Evolutionary conservation across 2,888 invertebrate genomes (phyloP), one percentile per base, ranked within the genome.

Genomic region (Mimachlamys varia): DNA sequence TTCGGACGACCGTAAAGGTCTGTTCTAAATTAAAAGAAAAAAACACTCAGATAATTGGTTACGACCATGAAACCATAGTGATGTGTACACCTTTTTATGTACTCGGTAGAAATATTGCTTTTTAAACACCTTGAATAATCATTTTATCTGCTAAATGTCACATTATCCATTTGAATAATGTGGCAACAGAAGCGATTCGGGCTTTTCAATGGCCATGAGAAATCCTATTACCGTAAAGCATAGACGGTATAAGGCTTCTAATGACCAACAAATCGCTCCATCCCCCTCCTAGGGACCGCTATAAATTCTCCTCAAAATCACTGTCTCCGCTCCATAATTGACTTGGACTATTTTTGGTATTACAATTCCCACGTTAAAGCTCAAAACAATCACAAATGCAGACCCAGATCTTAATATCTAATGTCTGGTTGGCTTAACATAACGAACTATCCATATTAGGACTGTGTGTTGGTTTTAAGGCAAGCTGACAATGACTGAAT

Each of bases 121-220:
- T 76, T 76, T 76, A 76, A 76, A 76, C 62, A 76, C n/a, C 62
- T 76, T n/a, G 27, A n/a, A 76, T 76, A n/a, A 76, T 76, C 62
- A n/a, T n/a, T 76, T 4, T 10, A 76, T 76, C 62, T 76, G 4
- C 27, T 4, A 5, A 76, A 76, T 27, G 62, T 27, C 27, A n/a
- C 27, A 76, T 12, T 10, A 76, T 33, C 27, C 76, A 76, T 76
- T 33, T 76, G 33, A 76, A 76, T 76, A 76, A 76, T 33, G 27
- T 27, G 33, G 27, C 33, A 33, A 76, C 76, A 76, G 22, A 76
- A 76, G 33, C 33, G 7, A 76, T 76, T 76, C 76, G 33, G 33
- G 17, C 27, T 76, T 27, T 10, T 27, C 27, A 76, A 76, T 76
- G 17, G 33, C 76, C 76, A 76, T 76, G 33, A 76, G 76, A 27